Percentiles rank a stretch among this genome's conserved stretches.
Evolutionary conservation across 2,888 invertebrate genomes (phyloP).

Genomic region (Isoperla grammatica): DNA sequence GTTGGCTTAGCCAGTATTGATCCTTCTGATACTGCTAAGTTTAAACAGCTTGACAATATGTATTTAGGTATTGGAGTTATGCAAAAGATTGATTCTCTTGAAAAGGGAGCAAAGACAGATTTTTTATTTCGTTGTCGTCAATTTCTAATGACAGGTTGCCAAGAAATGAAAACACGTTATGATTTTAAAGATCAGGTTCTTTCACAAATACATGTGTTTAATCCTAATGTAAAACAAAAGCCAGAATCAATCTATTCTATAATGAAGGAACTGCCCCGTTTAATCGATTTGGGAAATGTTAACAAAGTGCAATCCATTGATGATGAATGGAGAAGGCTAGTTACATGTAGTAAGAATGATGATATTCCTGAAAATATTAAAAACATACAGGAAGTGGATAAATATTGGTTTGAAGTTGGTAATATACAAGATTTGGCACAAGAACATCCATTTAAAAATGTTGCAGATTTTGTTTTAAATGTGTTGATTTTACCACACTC

Average conservation of each 20-base stretch:
- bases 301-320: slow-evolving; percentile 4
- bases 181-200: not conserved
- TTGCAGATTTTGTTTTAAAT: slow-evolving; percentile 7
- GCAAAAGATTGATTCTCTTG: slow-evolving; percentile 3
- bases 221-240: not conserved
- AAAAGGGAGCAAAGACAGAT: not conserved
- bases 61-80: slow-evolving; percentile 23
- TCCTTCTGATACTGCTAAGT: slow-evolving; percentile 20
- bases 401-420: not conserved
- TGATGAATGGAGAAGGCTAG: slow-evolving; percentile 8
- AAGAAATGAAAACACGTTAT: slow-evolving; percentile 1
- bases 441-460: not conserved
- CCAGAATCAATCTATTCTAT: not conserved
- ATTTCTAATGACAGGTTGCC: not conserved
- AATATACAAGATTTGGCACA: slow-evolving; percentile 3
- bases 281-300: not conserved
- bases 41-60: slow-evolving; percentile 26
- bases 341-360: not conserved
- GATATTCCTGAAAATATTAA: not conserved
- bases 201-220: not conserved
- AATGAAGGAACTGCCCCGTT: not conserved
- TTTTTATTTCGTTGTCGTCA: slow-evolving; percentile 2
- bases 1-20: slow-evolving; percentile 21
- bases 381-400: slow-evolving; percentile 12
- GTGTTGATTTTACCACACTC: slow-evolving; percentile 1